A percentile compares a stretch with the other conserved stretches of the same genome.
phyloP scores from a whole-genome alignment of 2,888 invertebrate species.

The Blera fallax region DNA sequence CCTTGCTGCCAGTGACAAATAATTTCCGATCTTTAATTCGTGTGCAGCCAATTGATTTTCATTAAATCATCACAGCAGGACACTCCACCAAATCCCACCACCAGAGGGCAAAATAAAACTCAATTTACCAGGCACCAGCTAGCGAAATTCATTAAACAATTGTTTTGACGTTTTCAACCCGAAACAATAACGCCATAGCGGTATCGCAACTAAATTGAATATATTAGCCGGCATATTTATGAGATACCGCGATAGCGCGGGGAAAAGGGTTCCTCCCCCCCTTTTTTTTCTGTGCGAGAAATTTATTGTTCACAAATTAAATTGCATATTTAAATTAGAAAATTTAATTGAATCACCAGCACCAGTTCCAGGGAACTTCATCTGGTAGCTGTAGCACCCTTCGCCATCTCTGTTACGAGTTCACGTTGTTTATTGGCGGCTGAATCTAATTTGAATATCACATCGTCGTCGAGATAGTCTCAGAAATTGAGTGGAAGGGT shows the following conservation, averaged over 20 bases:
- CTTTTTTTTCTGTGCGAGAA: too few relatives aligned
- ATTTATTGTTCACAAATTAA: slow-evolving; percentile 59
- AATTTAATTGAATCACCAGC: slow-evolving; percentile 54
- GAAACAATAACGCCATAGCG: neutral
- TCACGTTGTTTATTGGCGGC: slow-evolving; percentile 35
- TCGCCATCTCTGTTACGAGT: neutral
- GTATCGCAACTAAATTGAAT: slow-evolving; percentile 21
- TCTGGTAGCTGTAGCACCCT: neutral
- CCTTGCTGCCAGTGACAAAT: neutral
- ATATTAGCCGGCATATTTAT: slow-evolving; percentile 4
- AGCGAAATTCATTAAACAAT: slow-evolving; percentile 30
- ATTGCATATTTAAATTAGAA: slow-evolving; percentile 61
- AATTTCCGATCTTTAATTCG: neutral
- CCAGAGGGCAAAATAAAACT: neutral
- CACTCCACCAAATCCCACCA: too few relatives aligned
- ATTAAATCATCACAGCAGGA: neutral
- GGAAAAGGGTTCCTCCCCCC: neutral
- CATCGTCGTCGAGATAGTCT: neutral
- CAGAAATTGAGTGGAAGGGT: too few relatives aligned
- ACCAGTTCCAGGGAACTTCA: neutral
- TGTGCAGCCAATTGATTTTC: neutral
- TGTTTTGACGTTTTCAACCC: slow-evolving; percentile 33
- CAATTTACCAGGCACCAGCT: neutral
- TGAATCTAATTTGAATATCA: slow-evolving; percentile 56
- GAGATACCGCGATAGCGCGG: neutral